These are phyloP conservation scores for Zaprionus inermis DNA, from an alignment of 1,140 invertebrate genomes.

Conservation along the genomic window DNA sequence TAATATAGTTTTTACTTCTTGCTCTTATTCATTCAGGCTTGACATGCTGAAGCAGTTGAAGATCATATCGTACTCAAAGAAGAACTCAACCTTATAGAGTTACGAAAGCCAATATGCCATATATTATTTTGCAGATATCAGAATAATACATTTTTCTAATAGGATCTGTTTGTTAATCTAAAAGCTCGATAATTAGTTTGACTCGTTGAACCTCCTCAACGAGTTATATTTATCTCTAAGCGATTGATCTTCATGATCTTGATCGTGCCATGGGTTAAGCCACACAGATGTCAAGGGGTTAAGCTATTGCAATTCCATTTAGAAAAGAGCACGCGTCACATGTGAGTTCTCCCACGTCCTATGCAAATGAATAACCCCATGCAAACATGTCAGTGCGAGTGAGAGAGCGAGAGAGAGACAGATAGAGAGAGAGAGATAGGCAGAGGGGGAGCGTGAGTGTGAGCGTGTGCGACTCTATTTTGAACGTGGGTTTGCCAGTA, in stretches of 20 bases:
- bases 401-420: neutral
- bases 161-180: too few species aligned
- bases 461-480: neutral
- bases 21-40: too few species aligned
- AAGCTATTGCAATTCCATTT: neutral
- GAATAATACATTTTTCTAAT: too few species aligned
- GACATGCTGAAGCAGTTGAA: too few species aligned
- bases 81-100: neutral
- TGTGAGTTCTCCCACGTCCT: conserved; percentile 22
- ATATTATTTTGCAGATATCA: too few species aligned
- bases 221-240: too few species aligned
- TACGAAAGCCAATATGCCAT: too few species aligned
- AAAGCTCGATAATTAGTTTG: neutral
- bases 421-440: neutral
- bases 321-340: conserved; percentile 7
- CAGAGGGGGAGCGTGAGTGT: neutral
- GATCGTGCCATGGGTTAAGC: neutral
- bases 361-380: conserved; percentile 41
- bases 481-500: conserved; percentile 13
- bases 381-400: neutral
- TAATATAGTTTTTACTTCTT: neutral
- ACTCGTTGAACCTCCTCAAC: neutral
- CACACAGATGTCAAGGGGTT: neutral
- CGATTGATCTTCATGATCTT: neutral
- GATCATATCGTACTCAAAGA: too few species aligned